Percentiles rank a stretch among this genome's conserved stretches.
These are phyloP conservation scores for Chloebia gouldiae DNA, from an alignment of 2,113 vertebrate genomes.

Conservation along the genomic window DNA sequence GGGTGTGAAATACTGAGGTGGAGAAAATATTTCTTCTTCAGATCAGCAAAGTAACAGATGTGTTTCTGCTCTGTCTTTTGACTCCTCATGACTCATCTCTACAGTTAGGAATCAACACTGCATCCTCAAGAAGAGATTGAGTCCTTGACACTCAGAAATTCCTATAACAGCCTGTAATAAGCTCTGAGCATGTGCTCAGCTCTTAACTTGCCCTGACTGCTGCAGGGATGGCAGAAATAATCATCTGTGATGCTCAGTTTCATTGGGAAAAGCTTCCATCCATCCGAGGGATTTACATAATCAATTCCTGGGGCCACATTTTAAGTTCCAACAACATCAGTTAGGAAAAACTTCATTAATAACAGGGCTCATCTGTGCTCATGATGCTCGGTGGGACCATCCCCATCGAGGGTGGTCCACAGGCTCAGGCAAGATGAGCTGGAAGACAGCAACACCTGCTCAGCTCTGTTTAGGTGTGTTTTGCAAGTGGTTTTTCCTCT, in stretches of 20 bases:
- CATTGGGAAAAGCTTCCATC: not conserved
- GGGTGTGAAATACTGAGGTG: not conserved
- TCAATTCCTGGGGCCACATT: not conserved
- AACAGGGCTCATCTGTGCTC: not conserved
- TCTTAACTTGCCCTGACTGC: not conserved
- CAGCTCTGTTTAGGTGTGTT: not conserved
- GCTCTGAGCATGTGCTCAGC: not conserved
- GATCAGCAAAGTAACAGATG: not conserved
- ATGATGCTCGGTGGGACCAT: not conserved
- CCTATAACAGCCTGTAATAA: not conserved
- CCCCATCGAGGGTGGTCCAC: accelerated
- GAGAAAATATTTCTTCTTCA: not conserved
- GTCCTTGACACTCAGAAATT: not conserved
- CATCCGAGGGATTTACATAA: not conserved
- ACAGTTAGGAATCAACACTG: not conserved
- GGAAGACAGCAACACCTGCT: not conserved
- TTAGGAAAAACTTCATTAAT: not conserved
- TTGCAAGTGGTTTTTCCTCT: not conserved
- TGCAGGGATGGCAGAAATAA: not conserved
- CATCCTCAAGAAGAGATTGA: not conserved
- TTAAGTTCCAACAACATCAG: not conserved
- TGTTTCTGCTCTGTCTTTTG: not conserved
- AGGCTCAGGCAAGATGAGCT: not conserved
- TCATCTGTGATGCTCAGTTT: not conserved
- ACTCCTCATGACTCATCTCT: not conserved